Conservation (phyloP, 2,888 invertebrate species). For the Morpho helenor region DNA sequence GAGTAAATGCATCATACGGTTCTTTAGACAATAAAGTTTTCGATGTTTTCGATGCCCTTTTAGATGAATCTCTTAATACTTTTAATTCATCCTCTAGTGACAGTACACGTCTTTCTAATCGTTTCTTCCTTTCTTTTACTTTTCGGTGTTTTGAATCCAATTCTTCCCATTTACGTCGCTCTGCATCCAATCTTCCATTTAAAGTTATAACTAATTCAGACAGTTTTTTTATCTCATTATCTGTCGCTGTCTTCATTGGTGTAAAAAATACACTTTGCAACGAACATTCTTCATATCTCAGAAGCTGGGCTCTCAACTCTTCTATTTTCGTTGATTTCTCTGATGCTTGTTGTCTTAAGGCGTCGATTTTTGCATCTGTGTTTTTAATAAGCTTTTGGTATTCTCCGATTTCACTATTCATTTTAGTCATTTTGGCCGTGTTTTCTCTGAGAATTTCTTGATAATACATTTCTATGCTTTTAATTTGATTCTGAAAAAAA, state of each 20-base stretch:
- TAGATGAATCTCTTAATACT: constrained; percentile 40
- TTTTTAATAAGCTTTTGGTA: constrained; percentile 63
- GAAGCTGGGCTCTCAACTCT: constrained; percentile 61
- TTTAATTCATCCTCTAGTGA: constrained; percentile 50
- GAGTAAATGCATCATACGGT: constrained; percentile 28
- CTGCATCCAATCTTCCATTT: constrained; percentile 78
- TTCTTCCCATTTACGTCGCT: constrained; percentile 79
- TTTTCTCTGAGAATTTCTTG: constrained; percentile 73
- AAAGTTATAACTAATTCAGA: constrained; percentile 78
- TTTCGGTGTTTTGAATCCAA: constrained; percentile 77
- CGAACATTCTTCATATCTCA: constrained; percentile 68
- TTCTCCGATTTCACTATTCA: constrained; percentile 59
- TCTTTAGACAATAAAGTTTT: constrained; percentile 46
- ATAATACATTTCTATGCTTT: constrained; percentile 60
- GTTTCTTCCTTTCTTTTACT: constrained; percentile 72
- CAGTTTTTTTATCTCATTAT: constrained; percentile 81
- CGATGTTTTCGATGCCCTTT: constrained; percentile 48
- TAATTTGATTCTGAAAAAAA: constrained; percentile 70
- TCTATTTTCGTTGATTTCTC: constrained; percentile 71
- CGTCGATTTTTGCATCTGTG: constrained; percentile 72
- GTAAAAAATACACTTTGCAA: constrained; percentile 71
- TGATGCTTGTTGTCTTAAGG: constrained; percentile 62
- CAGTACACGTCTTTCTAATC: constrained; percentile 50
- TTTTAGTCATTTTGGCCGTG: constrained; percentile 68
- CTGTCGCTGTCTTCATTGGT: constrained; percentile 77